Percentiles rank a stretch among this genome's conserved stretches.
These are phyloP conservation scores for Zoanthus solanderi DNA, from an alignment of 92 coral and sea anemone species.

Conservation along the genomic window DNA sequence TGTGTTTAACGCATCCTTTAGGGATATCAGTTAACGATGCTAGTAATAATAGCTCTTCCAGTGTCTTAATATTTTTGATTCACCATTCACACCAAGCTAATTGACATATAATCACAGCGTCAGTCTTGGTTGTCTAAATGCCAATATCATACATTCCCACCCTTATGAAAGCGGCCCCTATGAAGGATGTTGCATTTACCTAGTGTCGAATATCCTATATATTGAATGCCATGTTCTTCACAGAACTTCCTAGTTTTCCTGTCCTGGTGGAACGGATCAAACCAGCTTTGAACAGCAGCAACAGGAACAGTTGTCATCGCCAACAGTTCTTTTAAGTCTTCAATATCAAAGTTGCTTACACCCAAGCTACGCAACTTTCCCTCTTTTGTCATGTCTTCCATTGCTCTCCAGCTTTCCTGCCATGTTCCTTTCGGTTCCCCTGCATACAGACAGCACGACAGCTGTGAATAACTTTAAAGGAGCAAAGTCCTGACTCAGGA, in stretches of 20 bases:
- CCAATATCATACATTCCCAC: too few species aligned
- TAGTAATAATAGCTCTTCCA: too few species aligned
- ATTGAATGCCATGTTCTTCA: conserved; percentile 77
- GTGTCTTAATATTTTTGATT: too few species aligned
- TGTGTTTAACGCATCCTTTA: too few species aligned
- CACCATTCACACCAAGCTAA: too few species aligned
- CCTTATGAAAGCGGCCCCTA: too few species aligned
- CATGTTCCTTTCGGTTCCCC: conserved; percentile 94
- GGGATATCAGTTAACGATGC: too few species aligned
- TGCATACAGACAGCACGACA: conserved; percentile 3
- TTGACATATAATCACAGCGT: too few species aligned
- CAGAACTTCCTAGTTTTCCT: conserved; percentile 74
- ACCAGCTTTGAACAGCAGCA: conserved; percentile 93
- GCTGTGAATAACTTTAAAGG: too few species aligned
- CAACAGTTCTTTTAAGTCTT: conserved; percentile 80
- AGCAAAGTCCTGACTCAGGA: too few species aligned
- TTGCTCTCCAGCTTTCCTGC: conserved; percentile 99
- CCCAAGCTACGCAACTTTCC: conserved; percentile 96
- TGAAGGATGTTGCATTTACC: conserved; percentile 57
- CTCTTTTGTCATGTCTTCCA: conserved; percentile 89
- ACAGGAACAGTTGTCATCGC: conserved; percentile 87
- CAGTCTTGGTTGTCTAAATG: too few species aligned
- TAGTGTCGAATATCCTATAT: conserved; percentile 93
- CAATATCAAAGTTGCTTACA: conserved; percentile 86
- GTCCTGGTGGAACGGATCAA: conserved; percentile 98